Percentiles rank a stretch among this genome's conserved stretches.
phyloP scores from a whole-genome alignment of 2,888 invertebrate genomes.

The Thera obeliscata region DNA sequence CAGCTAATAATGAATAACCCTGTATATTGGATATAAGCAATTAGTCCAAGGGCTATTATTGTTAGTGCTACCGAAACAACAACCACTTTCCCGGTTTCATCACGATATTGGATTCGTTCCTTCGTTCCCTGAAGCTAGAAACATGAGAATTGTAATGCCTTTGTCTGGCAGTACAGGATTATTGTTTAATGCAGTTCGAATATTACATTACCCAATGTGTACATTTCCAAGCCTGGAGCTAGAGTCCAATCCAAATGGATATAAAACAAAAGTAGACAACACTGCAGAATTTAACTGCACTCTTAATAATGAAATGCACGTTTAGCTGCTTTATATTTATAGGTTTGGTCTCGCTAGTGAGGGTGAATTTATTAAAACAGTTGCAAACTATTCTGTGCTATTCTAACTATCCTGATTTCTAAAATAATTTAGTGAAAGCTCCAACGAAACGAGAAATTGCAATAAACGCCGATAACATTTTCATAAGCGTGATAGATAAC shows the following conservation, averaged over 20 bases:
- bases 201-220: conserved; percentile 31
- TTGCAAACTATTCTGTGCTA: neutral
- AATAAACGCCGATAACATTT: conserved; percentile 29
- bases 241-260: conserved; percentile 4
- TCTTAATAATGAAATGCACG: too few relatives aligned
- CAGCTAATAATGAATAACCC: too few relatives aligned
- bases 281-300: neutral
- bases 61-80: conserved; percentile 1
- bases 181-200: conserved; percentile 31
- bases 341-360: too few relatives aligned
- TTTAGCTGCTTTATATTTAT: too few relatives aligned
- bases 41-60: neutral
- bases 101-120: conserved; percentile 18
- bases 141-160: conserved; percentile 14
- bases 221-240: conserved; percentile 24
- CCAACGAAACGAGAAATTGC: conserved; percentile 17
- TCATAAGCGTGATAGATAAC: conserved; percentile 33
- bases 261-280: neutral
- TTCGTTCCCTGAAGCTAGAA: conserved; percentile 19
- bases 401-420: conserved; percentile 6
- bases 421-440: conserved; percentile 16
- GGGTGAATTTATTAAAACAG: neutral
- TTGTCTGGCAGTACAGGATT: conserved; percentile 21
- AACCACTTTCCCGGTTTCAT: conserved; percentile 12
- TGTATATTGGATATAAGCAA: neutral